Conservation (phyloP, 2,113 vertebrate species). For the Pseudorasbora parva region DNA sequence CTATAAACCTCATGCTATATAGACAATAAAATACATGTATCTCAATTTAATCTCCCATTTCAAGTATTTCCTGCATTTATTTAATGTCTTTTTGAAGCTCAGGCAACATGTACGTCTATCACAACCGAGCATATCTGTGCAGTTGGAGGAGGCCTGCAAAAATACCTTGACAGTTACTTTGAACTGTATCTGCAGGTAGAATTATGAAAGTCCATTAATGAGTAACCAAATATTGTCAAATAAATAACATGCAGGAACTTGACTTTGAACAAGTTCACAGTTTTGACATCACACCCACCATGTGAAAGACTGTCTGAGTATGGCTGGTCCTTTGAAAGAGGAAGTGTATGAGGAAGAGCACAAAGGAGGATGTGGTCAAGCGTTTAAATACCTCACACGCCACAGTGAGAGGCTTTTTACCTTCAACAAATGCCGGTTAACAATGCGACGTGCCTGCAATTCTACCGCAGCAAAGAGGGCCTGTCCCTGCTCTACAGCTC, state of each 20-base stretch:
- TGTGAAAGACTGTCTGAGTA: background rate
- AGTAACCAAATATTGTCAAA: slow-evolving; percentile 9
- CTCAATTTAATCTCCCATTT: background rate
- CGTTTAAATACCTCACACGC: background rate
- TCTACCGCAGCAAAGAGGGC: background rate
- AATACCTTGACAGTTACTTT: background rate
- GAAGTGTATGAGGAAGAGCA: slow-evolving; percentile 43
- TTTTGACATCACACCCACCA: background rate
- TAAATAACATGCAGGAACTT: background rate
- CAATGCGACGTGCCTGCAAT: slow-evolving; percentile 14
- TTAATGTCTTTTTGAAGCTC: background rate
- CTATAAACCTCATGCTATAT: background rate
- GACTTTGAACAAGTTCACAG: background rate
- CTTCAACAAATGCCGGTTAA: background rate
- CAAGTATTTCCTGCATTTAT: background rate
- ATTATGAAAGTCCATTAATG: slow-evolving; percentile 28
- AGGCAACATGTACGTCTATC: background rate
- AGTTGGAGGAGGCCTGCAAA: background rate
- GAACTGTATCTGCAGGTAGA: background rate
- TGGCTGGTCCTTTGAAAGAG: slow-evolving; percentile 33
- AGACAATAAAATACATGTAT: background rate
- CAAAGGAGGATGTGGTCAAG: slow-evolving; percentile 53
- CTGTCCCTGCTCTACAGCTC: background rate
- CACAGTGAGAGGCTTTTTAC: background rate
- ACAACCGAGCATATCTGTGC: background rate